Evolutionary conservation across 2,797 vertebrate species (phyloP), one percentile per base, ranked within the genome.

Genomic region (Galagoides demidoff): DNA sequence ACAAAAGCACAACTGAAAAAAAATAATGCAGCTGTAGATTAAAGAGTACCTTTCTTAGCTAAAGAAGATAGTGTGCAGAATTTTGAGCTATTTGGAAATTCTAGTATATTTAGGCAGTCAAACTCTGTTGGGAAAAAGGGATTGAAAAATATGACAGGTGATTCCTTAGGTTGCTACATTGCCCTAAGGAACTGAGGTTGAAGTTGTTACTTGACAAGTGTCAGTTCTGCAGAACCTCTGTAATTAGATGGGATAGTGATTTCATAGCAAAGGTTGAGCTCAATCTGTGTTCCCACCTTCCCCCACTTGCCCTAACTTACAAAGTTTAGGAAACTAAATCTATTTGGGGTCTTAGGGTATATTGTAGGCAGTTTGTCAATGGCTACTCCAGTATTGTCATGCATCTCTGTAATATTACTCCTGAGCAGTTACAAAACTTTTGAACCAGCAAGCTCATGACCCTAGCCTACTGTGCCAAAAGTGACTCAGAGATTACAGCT

Each of bases 71-170:
- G 25, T 74, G 78, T 59, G 12, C n/a, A 83, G 55, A 22, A 78
- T 88, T 68, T 78, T 59, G 37, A 90, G 29, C 10, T 55, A 5
- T 27, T 25, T 66, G 27, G 52, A 84, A 93, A 87, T 73, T 59
- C 76, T 43, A 43, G 34, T 79, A 4, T 90, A 43, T 63, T 59
- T 45, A 63, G 17, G 52, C 64, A 52, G 19, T 68, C 57, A 49
- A 74, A 74, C 3, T 89, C 22, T 83, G 25, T 13, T 52, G 12
- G 12, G 2, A 6, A 11, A 20, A 25, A 82, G 23, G 11, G 52
- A 12, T 29, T 95, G 27, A 89, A 95, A 90, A 83, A 17, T 45
- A 25, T 66, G 73, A 81, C 57, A 96, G 29, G n/a, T 64, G 31
- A 64, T 63, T 74, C 39, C 22, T 79, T 17, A 19, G 39, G 23